Evolutionary conservation across 2,797 vertebrate genomes (phyloP).

Genomic region (Balearica regulorum): DNA sequence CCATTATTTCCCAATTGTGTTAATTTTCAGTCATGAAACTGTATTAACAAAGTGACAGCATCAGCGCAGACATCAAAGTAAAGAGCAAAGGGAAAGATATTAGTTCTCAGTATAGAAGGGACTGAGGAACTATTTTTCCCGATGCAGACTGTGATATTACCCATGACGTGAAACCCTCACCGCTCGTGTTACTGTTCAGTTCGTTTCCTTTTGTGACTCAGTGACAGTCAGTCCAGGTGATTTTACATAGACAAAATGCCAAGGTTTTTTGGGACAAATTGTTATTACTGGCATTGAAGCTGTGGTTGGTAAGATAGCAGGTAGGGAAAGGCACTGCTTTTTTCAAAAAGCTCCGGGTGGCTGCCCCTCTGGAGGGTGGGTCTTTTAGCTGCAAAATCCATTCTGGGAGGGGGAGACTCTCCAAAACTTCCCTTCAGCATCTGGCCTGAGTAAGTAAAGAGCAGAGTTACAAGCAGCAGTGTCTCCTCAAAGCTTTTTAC

Average conservation of each 20-base stretch:
- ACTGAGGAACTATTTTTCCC: neutral
- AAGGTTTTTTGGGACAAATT: neutral
- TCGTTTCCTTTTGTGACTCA: neutral
- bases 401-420: neutral
- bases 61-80: accelerated
- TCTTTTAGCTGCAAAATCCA: neutral
- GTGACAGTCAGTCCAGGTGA: neutral
- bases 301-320: neutral
- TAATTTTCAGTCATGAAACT: neutral
- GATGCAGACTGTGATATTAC: neutral
- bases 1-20: neutral
- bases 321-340: neutral
- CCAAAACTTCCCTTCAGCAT: neutral
- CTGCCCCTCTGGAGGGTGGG: neutral
- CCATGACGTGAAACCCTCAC: neutral
- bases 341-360: neutral
- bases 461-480: neutral
- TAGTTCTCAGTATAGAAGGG: neutral
- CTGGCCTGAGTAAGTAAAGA: neutral
- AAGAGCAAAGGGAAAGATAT: neutral
- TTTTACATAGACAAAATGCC: neutral
- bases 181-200: neutral
- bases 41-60: neutral
- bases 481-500: neutral
- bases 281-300: neutral